Percentiles rank a stretch among this genome's conserved stretches.
Conservation (phyloP, 2,888 invertebrate species). For the Pollenia amentaria region DNA sequence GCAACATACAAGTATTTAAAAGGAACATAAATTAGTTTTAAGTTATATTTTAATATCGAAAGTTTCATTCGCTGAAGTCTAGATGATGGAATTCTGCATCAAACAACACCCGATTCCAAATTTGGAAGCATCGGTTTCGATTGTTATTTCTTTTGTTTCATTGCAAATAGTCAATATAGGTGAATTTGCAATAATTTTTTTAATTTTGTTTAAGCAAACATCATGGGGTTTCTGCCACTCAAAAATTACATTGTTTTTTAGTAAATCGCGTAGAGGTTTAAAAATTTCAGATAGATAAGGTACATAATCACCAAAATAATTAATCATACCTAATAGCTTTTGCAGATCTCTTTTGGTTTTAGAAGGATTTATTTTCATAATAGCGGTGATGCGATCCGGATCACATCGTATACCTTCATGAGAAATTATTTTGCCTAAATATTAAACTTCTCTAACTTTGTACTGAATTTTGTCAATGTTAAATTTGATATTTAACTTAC, state of each 20-base stretch:
- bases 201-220: conserved; percentile 46
- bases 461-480: conserved; percentile 60
- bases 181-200: conserved; percentile 63
- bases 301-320: neutral
- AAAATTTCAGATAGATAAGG: conserved; percentile 6
- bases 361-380: neutral
- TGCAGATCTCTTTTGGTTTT: neutral
- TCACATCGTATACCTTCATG: conserved; percentile 74
- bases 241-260: conserved; percentile 53
- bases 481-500: too few relatives aligned
- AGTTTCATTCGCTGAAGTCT: conserved; percentile 77
- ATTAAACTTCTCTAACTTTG: conserved; percentile 74
- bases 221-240: conserved; percentile 45
- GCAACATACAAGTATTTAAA: conserved; percentile 68
- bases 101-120: conserved; percentile 75
- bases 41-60: conserved; percentile 76
- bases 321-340: neutral
- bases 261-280: conserved; percentile 42
- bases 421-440: conserved; percentile 77
- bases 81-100: conserved; percentile 76
- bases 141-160: conserved; percentile 75
- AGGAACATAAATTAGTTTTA: conserved; percentile 58
- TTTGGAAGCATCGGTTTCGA: conserved; percentile 78
- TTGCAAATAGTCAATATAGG: conserved; percentile 41
- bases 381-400: conserved; percentile 72